Evolutionary conservation across 1,140 invertebrate genomes (phyloP), one percentile per base, ranked within the genome.

Genomic region (Maconellicoccus hirsutus): DNA sequence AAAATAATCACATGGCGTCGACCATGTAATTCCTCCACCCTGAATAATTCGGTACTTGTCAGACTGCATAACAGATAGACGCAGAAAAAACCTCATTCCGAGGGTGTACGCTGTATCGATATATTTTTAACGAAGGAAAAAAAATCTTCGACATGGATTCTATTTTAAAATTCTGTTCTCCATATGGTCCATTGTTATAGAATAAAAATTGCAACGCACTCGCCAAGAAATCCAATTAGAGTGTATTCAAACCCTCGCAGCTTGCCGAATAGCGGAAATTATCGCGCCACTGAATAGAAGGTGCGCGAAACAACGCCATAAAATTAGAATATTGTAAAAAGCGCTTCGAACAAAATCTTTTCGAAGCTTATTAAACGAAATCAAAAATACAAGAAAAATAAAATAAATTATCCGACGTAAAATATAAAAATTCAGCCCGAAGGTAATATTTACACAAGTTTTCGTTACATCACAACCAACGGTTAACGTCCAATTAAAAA

Each of bases 401-500:
- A 52, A 16, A 52, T 52, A 52, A 52, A 52, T 52, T 52, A 52
- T 52, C 42, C 42, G 42, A 16, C n/a, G 42, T 52, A 52, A 52
- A 52, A 52, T 52, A 52, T 52, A 14, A 16, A 52, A 52, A 52
- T 52, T 52, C 42, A 16, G 12, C n/a, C 42, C 42, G 12, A 19
- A 16, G 42, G 42, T 16, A 52, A 52, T 52, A 52, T 52, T 52
- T 52, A 52, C 42, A 52, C 42, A 52, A 52, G 42, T 52, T 52
- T 52, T 52, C 42, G 42, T 52, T 52, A 52, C 42, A 52, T 52
- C 42, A 52, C 42, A 52, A 8, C 42, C 42, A 52, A 52, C 42
- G 42, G 42, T 52, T 52, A 52, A 52, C n/a, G 42, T 52, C 42
- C 42, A 52, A 52, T 52, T 52, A 52, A 52, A 33, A 52, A 52